Base-by-base conservation (phyloP, 2,113 vertebrate species). In the Brevimyrus niger region DNA sequence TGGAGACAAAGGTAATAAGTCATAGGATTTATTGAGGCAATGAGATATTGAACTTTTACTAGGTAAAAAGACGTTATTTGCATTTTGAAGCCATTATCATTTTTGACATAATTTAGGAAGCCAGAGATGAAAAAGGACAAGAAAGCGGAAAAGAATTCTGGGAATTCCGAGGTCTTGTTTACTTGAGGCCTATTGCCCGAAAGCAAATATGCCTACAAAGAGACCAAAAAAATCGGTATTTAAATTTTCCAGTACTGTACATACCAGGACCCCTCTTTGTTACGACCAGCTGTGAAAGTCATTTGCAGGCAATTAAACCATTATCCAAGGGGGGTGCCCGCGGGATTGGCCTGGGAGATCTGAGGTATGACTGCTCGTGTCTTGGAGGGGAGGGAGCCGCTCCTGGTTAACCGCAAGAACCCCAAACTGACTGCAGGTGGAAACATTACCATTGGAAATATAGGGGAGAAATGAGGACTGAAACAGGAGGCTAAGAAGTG, bases 251-350 rank as follows among this genome's bases (percentile, higher is more conserved):
- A 90, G 80, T 58, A 90, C 90, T 89, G 80, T 58, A 90, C 88
- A 91, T 90, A 89, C 58, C 76, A 90, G 90, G 86, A 21, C 35
- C 47, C 76, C 89, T 88, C 83, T 92, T 92, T 91, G 89, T 90
- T 91, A 89, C 88, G 90, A 90, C 90, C 94, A 94, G 93, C 93
- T 94, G 92, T 87, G 90, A 90, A 93, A 94, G 93, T 91, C 89
- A 93, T 92, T 93, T 91, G 93, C 11, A 88, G 91, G 88, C 93
- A 95, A 94, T 94, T 94, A 94, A 95, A 94, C 89, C 91, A 93
- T 92, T 94, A 92, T 93, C 91, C 92, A 88, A 48, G 42, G 87
- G 65, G 65, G 88, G 92, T 42, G 84, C 90, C 91, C 90, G 17
- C 91, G 90, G 84, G 90, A 82, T 19, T 47, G 35, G 17, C 38